Evolutionary conservation across 2,888 invertebrate genomes (phyloP).

Genomic region (Drosophila gaucha): DNA sequence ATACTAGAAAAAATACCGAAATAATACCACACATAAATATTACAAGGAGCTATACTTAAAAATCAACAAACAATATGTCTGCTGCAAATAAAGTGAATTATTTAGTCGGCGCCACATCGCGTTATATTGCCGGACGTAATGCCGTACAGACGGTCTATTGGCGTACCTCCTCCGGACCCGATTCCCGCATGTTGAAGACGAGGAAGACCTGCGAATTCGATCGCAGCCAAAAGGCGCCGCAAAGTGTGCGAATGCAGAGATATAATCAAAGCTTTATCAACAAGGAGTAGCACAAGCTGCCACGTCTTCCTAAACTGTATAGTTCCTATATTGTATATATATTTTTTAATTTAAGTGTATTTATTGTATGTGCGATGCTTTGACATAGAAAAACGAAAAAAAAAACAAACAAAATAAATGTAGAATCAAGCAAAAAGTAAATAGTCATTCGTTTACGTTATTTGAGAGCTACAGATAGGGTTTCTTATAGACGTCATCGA

Average conservation of each 20-base stretch:
- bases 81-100: conserved; percentile 84
- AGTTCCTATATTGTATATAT: conserved; percentile 28
- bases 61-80: conserved; percentile 65
- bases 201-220: conserved; percentile 87
- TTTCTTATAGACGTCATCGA: conserved; percentile 5
- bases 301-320: not conserved
- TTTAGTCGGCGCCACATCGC: conserved; percentile 89
- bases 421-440: not conserved
- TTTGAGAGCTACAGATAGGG: conserved; percentile 1
- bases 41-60: conserved; percentile 4
- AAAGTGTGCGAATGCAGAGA: conserved; percentile 84
- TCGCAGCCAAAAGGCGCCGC: conserved; percentile 84
- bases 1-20: not conserved
- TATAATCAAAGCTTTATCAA: conserved; percentile 72
- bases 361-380: conserved; percentile 9
- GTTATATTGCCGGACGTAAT: conserved; percentile 90
- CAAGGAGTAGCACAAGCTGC: conserved; percentile 22
- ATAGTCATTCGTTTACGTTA: conserved; percentile 4
- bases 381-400: not conserved
- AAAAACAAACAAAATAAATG: not conserved
- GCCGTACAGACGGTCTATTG: conserved; percentile 92
- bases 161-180: conserved; percentile 86
- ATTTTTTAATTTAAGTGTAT: conserved; percentile 4
- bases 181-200: conserved; percentile 86
- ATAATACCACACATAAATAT: conserved; percentile 3